These are phyloP conservation scores for Caenorhabditis zanzibari DNA, from an alignment of 2,888 invertebrate genomes.

Conservation along the genomic window DNA sequence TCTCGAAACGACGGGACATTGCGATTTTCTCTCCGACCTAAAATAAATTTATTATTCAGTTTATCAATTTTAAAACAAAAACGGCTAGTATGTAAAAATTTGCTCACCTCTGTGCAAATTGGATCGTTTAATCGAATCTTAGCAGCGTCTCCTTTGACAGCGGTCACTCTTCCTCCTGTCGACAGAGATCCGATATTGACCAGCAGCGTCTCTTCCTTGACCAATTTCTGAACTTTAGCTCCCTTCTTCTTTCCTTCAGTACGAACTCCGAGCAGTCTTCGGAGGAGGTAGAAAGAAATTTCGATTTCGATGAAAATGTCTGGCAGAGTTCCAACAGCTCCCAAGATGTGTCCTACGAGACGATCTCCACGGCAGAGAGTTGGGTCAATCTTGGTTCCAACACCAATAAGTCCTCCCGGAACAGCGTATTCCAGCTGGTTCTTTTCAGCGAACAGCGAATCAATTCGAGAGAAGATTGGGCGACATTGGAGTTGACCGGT, in stretches of 20 bases:
- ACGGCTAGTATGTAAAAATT: too few relatives aligned
- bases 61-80: too few relatives aligned
- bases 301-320: constrained; percentile 91
- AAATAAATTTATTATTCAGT: not conserved
- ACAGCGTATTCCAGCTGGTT: constrained; percentile 98
- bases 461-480: constrained; percentile 96
- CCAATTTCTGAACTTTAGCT: constrained; percentile 88
- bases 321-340: constrained; percentile 96
- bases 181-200: constrained; percentile 99
- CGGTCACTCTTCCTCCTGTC: constrained; percentile 89
- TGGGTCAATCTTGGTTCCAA: constrained; percentile 99
- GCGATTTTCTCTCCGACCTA: constrained; percentile 95
- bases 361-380: constrained; percentile 98
- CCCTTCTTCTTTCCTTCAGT: constrained; percentile 99
- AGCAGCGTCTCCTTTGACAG: constrained; percentile 86
- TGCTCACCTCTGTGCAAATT: constrained; percentile 93
- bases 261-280: constrained; percentile 96
- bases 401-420: constrained; percentile 92
- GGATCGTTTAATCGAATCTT: constrained; percentile 96
- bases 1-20: constrained; percentile 97
- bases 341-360: constrained; percentile 94
- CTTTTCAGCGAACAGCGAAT: constrained; percentile 97
- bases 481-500: constrained; percentile 96
- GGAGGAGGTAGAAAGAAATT: constrained; percentile 96
- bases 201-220: constrained; percentile 87